Base-by-base conservation (phyloP, 2,113 vertebrate species). In the Callipepla squamata region DNA sequence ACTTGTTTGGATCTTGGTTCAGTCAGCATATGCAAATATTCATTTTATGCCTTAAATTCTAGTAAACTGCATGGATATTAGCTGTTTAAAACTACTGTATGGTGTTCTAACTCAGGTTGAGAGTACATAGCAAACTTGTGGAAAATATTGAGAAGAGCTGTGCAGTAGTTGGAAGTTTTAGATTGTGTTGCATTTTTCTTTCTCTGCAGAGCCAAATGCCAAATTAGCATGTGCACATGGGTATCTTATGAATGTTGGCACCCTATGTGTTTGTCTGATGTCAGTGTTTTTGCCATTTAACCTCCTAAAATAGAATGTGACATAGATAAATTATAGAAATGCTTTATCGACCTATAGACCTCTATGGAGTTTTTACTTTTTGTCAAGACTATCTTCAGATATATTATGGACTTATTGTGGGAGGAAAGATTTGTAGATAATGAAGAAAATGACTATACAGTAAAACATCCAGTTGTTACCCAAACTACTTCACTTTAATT, bases 281-380 rank as follows among this genome's bases (percentile, higher is more conserved):
- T 18, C 38, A 84, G 45, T 57, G n/a, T 45, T 90, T 87, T 91
- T 94, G 4, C n/a, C 16, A 14, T 85, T 86, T 73, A 92, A 86
- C 50, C 38, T 92, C 92, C 97, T 92, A 69, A 73, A 69, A 87
- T 67, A 66, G 91, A 81, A 34, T 63, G 2, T 80, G 67, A 81
- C 40, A 87, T 80, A 87, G 68, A 78, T 95, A 82, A 90, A 69
- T 30, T 38, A 9, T 51, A 66, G 44, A 50, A 92, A 30, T 80
- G 51, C 38, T 91, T 87, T 70, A 61, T 77, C 73, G 80, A 57
- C 42, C 22, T 48, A 20, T 2, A 77, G 59, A 67, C 7, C 36
- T 93, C 68, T 80, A 72, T 77, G 80, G 79, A 47, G n/a, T 53
- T 20, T 87, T 76, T 77, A 85, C 58, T 89, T 93, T 96, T 84